Base-by-base conservation (phyloP, 2,113 vertebrate species). In the Dicentrarchus labrax region DNA sequence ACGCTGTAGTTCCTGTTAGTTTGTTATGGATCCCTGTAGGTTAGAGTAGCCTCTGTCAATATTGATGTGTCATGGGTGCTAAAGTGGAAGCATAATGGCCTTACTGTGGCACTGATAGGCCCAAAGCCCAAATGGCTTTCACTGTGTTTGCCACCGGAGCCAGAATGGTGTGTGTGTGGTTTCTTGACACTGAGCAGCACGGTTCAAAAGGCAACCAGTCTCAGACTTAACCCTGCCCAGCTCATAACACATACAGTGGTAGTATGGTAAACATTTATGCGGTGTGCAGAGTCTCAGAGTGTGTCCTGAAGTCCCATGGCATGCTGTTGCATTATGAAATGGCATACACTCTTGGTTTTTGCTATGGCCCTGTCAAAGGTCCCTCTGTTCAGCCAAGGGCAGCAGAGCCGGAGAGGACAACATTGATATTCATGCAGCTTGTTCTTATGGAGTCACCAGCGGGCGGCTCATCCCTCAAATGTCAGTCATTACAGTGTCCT, bases 91-190 rank as follows among this genome's bases (percentile, higher is more conserved):
- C 78, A 89, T 90, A 93, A 93, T 86, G 84, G 76, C 57, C 67
- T 57, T 65, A 87, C 71, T 92, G 91, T 92, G 84, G 86, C 74
- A 62, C 71, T 16, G 88, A 93, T 90, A 91, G 88, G 85, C 91
- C 77, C 22, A 0, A 72, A 76, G 82, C 86, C 84, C 85, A 83
- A 83, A 87, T 54, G 67, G 64, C 73, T 88, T 81, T 88, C 79
- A 65, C 67, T 61, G 79, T 71, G 86, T 84, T 91, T 86, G 71
- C 86, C 80, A 77, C 71, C 36, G 76, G 76, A 82, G 80, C 72
- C 81, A 80, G 43, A 85, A 76, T 9, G 66, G 39, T 64, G 72
- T 17, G 66, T 12, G 45, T 90, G 74, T 66, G 71, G 60, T 89
- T 90, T 91, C 76, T 90, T 41, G 39, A 83, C 77, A 86, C 78